Base-by-base conservation (phyloP, 1,140 invertebrate species). In the Lasaia peninsularis region DNA sequence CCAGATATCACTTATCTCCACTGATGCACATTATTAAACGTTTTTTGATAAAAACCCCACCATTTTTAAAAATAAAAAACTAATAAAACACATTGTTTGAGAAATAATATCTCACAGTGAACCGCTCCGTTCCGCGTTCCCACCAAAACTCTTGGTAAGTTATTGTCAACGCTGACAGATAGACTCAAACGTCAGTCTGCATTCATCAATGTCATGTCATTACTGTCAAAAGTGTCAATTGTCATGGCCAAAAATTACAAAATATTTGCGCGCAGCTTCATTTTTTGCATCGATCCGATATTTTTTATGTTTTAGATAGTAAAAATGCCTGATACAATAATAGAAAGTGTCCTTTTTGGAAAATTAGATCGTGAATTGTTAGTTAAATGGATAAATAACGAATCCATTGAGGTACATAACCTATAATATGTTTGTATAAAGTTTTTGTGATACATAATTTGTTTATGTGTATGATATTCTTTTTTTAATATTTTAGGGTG, bases 261-360 rank as follows among this genome's bases (percentile, higher is more conserved):
- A 28, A 33, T 59, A 70, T 75, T 64, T 68, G 66, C 71, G 71
- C 71, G 69, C 67, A 71, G 58, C 63, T 63, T 50, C 31, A 44
- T 20, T 31, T 54, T 9, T 40, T 16, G 16, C 37, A 70, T 73
- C 65, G 68, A 70, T 68, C 60, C 56, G 34, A 62, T 63, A 66
- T 65, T 58, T 65, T 62, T 62, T 63, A 18, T 49, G 62, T 70
- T 67, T 65, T 56, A 63, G 59, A 53, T 68, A 66, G 49, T 51
- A 51, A 81, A 81, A 80, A 87, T 84, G 80, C 65, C 78, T 54
- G 81, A 78, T 59, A 75, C 74, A 63, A 78, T 87, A 58, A 80
- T 87, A 58, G 78, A 84, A 75, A 80, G 71, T 78, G 75, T 76
- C 40, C 64, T 87, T 52, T 75, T 59, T 8, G 82, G 76, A 56